Percentiles rank a stretch among this genome's conserved stretches.
Conservation (phyloP, 2,888 invertebrate genomes). For the Leptinotarsa juncta region DNA sequence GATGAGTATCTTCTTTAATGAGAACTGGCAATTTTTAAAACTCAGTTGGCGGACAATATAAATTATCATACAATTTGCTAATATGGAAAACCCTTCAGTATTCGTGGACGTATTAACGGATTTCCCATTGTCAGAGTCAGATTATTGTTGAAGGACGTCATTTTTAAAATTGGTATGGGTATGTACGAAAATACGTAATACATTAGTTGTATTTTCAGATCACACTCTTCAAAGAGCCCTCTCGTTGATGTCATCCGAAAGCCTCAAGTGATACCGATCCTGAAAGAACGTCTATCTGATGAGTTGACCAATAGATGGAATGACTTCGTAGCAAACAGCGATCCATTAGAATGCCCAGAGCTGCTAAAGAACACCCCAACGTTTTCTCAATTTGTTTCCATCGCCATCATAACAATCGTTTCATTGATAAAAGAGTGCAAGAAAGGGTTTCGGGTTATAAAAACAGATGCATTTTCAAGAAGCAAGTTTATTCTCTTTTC, state of each 20-base stretch:
- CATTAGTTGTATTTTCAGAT: conserved; percentile 43
- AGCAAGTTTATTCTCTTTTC: conserved; percentile 65
- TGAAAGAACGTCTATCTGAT: conserved; percentile 76
- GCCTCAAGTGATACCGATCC: conserved; percentile 73
- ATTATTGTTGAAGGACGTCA: too few species aligned
- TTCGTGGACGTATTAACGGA: too few species aligned
- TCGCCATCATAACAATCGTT: conserved; percentile 74
- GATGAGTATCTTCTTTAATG: too few species aligned
- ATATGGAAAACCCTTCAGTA: too few species aligned
- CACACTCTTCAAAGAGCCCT: conserved; percentile 63
- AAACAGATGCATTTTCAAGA: conserved; percentile 66
- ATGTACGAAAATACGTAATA: neutral
- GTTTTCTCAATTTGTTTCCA: conserved; percentile 72
- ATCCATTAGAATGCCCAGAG: conserved; percentile 79
- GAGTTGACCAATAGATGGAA: conserved; percentile 82
- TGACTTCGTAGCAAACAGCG: conserved; percentile 82
- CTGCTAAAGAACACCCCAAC: conserved; percentile 72
- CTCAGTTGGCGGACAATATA: too few species aligned
- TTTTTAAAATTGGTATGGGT: too few species aligned
- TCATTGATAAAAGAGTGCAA: conserved; percentile 74
- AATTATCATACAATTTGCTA: too few species aligned
- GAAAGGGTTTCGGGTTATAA: conserved; percentile 67
- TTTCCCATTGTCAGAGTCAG: too few species aligned
- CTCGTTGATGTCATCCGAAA: conserved; percentile 70
- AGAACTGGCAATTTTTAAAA: too few species aligned